Conservation (phyloP, 37 sponge, comb jelly and placozoan genomes). For the Ephydatia muelleri region DNA sequence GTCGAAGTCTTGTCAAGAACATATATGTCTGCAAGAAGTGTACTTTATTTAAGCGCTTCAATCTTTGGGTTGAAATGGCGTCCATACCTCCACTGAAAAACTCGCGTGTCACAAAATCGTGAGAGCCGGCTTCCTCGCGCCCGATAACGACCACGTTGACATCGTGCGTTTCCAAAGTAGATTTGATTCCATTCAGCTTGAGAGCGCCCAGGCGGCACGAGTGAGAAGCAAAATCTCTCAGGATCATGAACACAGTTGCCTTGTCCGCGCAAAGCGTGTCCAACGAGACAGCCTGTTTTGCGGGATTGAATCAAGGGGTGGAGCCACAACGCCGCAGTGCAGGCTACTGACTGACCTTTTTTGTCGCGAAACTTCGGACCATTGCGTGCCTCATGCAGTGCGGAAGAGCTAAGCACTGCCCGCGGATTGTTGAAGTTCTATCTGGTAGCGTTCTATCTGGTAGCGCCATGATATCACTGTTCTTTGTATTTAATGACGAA, state of each 20-base stretch:
- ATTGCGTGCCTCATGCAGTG: neutral
- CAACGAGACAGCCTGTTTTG: constrained; percentile 43
- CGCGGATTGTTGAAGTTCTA: too few species aligned
- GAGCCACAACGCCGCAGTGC: neutral
- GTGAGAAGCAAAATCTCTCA: constrained; percentile 86
- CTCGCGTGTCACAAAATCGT: constrained; percentile 50
- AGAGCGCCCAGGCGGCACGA: constrained; percentile 78
- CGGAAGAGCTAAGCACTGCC: too few species aligned
- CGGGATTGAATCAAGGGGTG: too few species aligned
- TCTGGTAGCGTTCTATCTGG: too few species aligned
- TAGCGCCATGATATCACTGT: too few species aligned
- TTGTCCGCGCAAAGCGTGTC: constrained; percentile 66
- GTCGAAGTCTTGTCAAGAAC: too few species aligned
- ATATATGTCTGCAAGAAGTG: too few species aligned
- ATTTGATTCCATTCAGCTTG: constrained; percentile 54
- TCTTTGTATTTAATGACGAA: too few species aligned
- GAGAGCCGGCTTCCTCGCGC: constrained; percentile 64
- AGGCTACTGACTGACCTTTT: constrained; percentile 32
- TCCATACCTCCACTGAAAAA: constrained; percentile 72
- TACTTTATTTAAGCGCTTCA: too few species aligned
- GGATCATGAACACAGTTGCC: constrained; percentile 60
- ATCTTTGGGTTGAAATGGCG: too few species aligned
- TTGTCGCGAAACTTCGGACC: constrained; percentile 32
- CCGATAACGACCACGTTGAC: constrained; percentile 75
- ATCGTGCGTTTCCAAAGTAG: constrained; percentile 50